Evolutionary conservation across 2,888 invertebrate genomes (phyloP).

Genomic region (Sphaerophoria rueppellii): DNA sequence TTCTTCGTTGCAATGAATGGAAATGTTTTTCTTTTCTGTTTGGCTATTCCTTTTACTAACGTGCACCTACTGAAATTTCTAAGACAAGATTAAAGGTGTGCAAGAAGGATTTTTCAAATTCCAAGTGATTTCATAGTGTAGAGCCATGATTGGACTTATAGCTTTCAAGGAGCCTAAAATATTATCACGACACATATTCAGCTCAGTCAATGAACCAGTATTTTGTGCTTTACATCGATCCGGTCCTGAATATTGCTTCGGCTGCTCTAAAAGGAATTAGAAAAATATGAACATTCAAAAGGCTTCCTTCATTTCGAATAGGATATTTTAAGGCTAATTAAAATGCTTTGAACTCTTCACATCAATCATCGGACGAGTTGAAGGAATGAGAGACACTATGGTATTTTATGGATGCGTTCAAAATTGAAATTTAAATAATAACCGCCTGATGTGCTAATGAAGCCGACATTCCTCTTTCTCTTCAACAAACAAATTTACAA

Average conservation of each 20-base stretch:
- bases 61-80: conserved; percentile 20
- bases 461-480: conserved; percentile 11
- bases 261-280: conserved; percentile 13
- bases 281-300: conserved; percentile 3
- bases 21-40: conserved; percentile 40
- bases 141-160: no score
- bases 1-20: conserved; percentile 22
- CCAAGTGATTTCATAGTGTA: background rate
- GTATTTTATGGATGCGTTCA: conserved; percentile 33
- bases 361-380: conserved; percentile 17
- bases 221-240: background rate
- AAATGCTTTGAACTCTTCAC: conserved; percentile 65
- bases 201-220: no score
- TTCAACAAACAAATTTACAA: background rate
- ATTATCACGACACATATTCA: no score
- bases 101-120: background rate
- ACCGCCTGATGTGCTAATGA: conserved; percentile 31
- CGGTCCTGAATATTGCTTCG: background rate
- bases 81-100: conserved; percentile 5
- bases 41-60: background rate
- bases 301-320: conserved; percentile 31
- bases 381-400: conserved; percentile 24
- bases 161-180: no score
- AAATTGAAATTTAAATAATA: conserved; percentile 54
- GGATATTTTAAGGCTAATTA: conserved; percentile 65